Conservation (phyloP, 2,888 invertebrate genomes). For the Latheticus oryzae region DNA sequence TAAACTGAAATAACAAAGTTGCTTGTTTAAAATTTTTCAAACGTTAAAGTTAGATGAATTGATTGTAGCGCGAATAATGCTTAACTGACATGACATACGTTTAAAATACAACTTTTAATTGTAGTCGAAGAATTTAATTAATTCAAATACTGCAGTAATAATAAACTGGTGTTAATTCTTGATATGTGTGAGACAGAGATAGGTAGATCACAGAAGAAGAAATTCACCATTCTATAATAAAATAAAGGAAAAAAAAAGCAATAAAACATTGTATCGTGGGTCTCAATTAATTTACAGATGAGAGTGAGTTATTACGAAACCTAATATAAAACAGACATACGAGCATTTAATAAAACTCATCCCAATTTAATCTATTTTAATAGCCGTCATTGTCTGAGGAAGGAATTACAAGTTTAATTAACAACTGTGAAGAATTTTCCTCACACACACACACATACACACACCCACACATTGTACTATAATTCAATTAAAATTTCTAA, state of each 20-base stretch:
- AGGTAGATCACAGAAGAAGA: constrained; percentile 22
- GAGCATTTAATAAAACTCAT: constrained; percentile 65
- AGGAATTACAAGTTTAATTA: constrained; percentile 66
- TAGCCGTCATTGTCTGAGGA: constrained; percentile 64
- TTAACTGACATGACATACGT: constrained; percentile 3
- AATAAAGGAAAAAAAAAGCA: constrained; percentile 44
- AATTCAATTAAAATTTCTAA: constrained; percentile 59
- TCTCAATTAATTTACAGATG: constrained; percentile 59
- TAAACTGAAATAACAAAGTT: no score
- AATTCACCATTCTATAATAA: constrained; percentile 43
- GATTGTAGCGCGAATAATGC: neutral
- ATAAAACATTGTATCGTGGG: constrained; percentile 47
- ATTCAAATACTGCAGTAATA: constrained; percentile 43
- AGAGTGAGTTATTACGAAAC: constrained; percentile 59
- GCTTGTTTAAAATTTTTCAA: no score
- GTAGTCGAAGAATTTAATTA: constrained; percentile 42
- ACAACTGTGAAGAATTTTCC: constrained; percentile 60
- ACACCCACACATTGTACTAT: constrained; percentile 54
- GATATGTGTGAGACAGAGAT: constrained; percentile 29
- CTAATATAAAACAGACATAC: constrained; percentile 61
- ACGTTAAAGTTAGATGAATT: neutral
- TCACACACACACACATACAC: constrained; percentile 52
- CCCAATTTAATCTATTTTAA: constrained; percentile 66
- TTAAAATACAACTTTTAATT: constrained; percentile 41
- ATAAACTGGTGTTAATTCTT: constrained; percentile 19